Conservation (phyloP, 92 coral and sea anemone genomes). For the Epizoanthus stellaris region DNA sequence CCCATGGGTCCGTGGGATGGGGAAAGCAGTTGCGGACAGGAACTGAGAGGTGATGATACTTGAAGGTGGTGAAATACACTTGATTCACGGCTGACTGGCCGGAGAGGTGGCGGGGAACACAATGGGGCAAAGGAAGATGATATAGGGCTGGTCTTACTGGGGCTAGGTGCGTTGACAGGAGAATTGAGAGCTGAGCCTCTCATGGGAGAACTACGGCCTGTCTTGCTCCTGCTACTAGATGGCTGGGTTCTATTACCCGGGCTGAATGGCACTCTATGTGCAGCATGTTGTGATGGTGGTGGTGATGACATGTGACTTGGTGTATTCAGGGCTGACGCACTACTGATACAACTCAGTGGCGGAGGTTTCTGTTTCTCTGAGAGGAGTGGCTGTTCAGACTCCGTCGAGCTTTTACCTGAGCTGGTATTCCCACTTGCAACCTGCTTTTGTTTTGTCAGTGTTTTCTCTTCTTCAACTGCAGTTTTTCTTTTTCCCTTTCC, state of each 20-base stretch:
- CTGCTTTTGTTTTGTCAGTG: constrained; percentile 1
- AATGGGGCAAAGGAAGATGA: constrained; percentile 2
- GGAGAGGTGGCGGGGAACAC: constrained; percentile 2
- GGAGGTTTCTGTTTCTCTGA: background rate
- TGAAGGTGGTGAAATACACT: background rate
- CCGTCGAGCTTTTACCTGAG: background rate
- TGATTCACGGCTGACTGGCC: background rate
- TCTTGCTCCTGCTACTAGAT: background rate
- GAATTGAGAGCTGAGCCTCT: background rate
- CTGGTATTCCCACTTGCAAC: background rate
- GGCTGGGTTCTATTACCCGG: constrained; percentile 1
- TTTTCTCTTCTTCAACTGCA: constrained; percentile 13
- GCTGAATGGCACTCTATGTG: background rate
- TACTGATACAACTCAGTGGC: background rate
- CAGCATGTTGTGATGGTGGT: constrained; percentile 4
- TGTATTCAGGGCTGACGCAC: constrained; percentile 16
- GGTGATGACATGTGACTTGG: constrained; percentile 2
- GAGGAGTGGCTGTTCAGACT: background rate
- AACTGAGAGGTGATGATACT: constrained; percentile 5
- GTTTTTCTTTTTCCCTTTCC: background rate
- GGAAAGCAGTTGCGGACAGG: constrained; percentile 4
- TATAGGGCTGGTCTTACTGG: background rate
- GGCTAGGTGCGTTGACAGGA: too few relatives aligned
- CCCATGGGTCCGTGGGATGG: background rate
- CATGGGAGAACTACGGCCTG: background rate